Conservation (phyloP, 1,140 invertebrate genomes). For the Asbolus verrucosus region DNA sequence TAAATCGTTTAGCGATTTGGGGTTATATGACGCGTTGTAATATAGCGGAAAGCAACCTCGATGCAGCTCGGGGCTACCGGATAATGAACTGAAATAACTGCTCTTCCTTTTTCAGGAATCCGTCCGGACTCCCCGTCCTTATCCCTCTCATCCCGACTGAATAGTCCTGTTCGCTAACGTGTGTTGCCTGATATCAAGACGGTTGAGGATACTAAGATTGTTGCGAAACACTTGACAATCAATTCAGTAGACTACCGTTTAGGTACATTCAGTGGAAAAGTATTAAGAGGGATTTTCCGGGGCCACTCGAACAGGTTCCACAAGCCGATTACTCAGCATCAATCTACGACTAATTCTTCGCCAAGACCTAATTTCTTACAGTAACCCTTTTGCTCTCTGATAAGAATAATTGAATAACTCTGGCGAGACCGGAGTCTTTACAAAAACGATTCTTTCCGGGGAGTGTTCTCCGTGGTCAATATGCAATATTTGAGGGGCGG, state of each 20-base stretch:
- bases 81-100: conserved; percentile 56
- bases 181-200: conserved; percentile 18
- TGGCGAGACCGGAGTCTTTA: not conserved
- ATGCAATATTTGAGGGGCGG: conserved; percentile 50
- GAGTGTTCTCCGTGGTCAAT: conserved; percentile 36
- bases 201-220: conserved; percentile 45
- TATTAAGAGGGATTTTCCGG: conserved; percentile 26
- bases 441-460: not conserved
- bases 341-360: conserved; percentile 31
- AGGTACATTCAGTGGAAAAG: conserved; percentile 40
- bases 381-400: not conserved
- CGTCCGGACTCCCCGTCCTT: conserved; percentile 24
- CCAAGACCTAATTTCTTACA: not conserved
- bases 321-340: conserved; percentile 41
- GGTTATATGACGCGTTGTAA: conserved; percentile 56
- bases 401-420: conserved; percentile 4
- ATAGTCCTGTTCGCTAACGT: not conserved
- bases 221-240: conserved; percentile 56
- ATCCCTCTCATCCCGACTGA: not conserved
- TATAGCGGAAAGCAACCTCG: conserved; percentile 56
- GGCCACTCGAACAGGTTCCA: conserved; percentile 33
- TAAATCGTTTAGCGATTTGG: conserved; percentile 60
- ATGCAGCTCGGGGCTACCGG: conserved; percentile 52
- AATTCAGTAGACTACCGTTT: conserved; percentile 53
- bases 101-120: conserved; percentile 41